Conservation (phyloP, 2,113 vertebrate genomes). For the Pollimyrus isidori region DNA sequence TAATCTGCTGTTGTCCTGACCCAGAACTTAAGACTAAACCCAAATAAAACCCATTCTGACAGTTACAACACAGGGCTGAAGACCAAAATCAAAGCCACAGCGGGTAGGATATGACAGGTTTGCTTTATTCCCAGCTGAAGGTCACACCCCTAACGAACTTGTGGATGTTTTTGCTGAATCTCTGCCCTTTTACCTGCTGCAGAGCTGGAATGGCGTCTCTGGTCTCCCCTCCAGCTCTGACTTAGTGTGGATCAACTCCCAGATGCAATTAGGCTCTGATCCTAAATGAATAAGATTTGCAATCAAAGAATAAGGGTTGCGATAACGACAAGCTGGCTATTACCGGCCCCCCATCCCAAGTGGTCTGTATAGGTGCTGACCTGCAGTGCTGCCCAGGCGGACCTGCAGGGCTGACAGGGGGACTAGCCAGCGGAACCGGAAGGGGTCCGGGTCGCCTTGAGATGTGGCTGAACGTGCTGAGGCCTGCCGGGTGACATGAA, state of each 20-base stretch:
- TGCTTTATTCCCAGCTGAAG: background rate
- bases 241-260: constrained; percentile 86
- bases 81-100: background rate
- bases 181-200: constrained; percentile 75
- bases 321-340: background rate
- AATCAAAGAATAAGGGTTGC: background rate
- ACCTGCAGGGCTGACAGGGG: constrained; percentile 84
- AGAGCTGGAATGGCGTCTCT: constrained; percentile 83
- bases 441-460: constrained; percentile 77
- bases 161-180: background rate
- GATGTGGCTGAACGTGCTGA: constrained; percentile 61
- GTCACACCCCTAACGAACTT: background rate
- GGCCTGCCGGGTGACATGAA: constrained; percentile 40
- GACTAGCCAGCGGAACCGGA: constrained; percentile 92
- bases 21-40: background rate
- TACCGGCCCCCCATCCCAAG: background rate
- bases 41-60: background rate
- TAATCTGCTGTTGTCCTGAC: background rate
- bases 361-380: constrained; percentile 45
- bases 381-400: constrained; percentile 72
- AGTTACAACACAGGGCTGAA: background rate
- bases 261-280: constrained; percentile 74
- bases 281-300: constrained; percentile 50
- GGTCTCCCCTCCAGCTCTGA: constrained; percentile 85
- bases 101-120: background rate